Percentiles rank a stretch among this genome's conserved stretches.
Conservation (phyloP, 2,113 vertebrate species). For the Percina caprodes region DNA sequence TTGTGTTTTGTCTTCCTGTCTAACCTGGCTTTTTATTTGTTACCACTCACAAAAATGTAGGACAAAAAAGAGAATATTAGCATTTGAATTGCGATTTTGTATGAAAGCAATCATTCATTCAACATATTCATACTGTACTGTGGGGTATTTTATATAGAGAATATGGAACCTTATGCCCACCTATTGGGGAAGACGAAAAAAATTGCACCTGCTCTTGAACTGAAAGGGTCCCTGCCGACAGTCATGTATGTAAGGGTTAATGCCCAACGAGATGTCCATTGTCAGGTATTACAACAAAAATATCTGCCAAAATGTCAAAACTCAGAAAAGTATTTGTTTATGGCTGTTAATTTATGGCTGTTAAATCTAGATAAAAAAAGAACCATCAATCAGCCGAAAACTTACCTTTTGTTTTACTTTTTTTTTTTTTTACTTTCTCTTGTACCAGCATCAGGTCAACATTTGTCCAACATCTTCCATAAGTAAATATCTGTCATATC, state of each 20-base stretch:
- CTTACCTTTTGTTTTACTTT: no score
- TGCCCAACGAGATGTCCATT: no score
- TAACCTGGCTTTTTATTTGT: constrained; percentile 43
- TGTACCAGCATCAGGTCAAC: no score
- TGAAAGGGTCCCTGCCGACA: constrained; percentile 1
- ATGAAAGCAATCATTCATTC: constrained; percentile 17
- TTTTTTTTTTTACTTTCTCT: no score
- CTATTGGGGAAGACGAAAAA: constrained; percentile 20
- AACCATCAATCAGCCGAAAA: no score
- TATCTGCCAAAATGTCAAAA: no score
- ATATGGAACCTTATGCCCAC: constrained; percentile 15
- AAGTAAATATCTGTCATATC: no score
- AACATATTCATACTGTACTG: constrained; percentile 20
- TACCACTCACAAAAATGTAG: constrained; percentile 17
- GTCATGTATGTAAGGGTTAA: background rate
- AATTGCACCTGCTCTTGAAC: constrained; percentile 3
- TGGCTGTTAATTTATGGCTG: no score
- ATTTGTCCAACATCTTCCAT: no score
- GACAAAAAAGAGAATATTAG: constrained; percentile 19
- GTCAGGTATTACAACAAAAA: no score
- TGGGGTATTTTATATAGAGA: constrained; percentile 31
- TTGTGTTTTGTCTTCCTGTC: constrained; percentile 25
- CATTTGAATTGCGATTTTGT: constrained; percentile 30
- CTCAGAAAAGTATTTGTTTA: no score
- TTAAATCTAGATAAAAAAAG: no score